A percentile compares a stretch with the other conserved stretches of the same genome.
These are phyloP conservation scores for Trichonephila clavata DNA, from an alignment of 1,140 invertebrate genomes.

Conservation along the genomic window DNA sequence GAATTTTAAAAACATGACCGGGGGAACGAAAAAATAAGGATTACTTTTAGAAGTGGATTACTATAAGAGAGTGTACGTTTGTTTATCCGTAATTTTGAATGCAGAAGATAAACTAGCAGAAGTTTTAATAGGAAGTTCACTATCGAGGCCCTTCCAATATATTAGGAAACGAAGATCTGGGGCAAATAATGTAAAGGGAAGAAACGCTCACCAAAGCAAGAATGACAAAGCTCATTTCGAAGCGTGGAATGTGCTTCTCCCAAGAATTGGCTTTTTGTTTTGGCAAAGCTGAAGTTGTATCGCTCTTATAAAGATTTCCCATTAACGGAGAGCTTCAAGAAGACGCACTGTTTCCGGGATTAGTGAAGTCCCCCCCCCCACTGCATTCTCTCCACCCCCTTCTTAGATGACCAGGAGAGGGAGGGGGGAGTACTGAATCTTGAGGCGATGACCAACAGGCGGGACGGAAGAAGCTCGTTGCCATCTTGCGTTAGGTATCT, in stretches of 20 bases:
- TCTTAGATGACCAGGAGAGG: constrained; percentile 19
- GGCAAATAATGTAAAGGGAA: constrained; percentile 29
- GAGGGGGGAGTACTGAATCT: constrained; percentile 33
- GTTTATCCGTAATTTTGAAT: no score
- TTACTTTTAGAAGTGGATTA: no score
- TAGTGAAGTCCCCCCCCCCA: constrained; percentile 59
- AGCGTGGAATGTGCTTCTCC: constrained; percentile 57
- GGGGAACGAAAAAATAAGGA: no score
- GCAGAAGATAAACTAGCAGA: not conserved
- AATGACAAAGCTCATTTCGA: constrained; percentile 74
- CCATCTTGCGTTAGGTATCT: constrained; percentile 74
- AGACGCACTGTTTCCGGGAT: constrained; percentile 76
- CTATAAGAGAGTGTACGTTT: no score
- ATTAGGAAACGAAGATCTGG: constrained; percentile 1
- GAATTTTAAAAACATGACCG: no score
- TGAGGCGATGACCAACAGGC: constrained; percentile 75
- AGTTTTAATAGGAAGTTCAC: constrained; percentile 13
- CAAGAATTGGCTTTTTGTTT: constrained; percentile 76
- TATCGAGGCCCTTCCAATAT: not conserved
- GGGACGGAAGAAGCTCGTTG: constrained; percentile 67
- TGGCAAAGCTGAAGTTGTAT: constrained; percentile 75
- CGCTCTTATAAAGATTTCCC: constrained; percentile 76
- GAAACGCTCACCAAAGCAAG: constrained; percentile 43
- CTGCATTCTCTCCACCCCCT: not conserved
- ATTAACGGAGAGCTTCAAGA: constrained; percentile 70